Evolutionary conservation across 2,113 vertebrate genomes (phyloP).

Genomic region (Ictalurus punctatus): DNA sequence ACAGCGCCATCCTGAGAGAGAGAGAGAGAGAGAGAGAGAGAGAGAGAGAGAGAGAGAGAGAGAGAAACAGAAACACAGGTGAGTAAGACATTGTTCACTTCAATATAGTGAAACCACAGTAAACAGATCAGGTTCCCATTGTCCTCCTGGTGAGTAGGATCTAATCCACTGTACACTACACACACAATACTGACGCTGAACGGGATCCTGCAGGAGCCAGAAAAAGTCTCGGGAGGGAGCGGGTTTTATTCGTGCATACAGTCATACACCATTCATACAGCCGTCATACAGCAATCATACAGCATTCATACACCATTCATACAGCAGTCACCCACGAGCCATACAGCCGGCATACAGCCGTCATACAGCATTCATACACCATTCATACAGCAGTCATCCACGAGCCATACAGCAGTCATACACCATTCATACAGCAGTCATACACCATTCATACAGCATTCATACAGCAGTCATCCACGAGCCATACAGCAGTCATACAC

Average conservation of each 20-base stretch:
- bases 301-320: not conserved
- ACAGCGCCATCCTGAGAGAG: constrained; percentile 67
- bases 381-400: not conserved
- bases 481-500: not conserved
- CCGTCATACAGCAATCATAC: not conserved
- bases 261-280: not conserved
- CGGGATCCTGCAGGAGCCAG: not conserved
- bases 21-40: constrained; percentile 22
- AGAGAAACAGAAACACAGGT: not conserved
- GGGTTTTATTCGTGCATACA: not conserved
- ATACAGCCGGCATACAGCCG: not conserved
- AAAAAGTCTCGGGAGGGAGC: not conserved
- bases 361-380: not conserved
- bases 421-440: not conserved
- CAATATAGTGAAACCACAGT: not conserved
- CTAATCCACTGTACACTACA: not conserved
- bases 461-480: too few species aligned
- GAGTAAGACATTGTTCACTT: not conserved
- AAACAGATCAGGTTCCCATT: not conserved
- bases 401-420: not conserved
- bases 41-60: not conserved
- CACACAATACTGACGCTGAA: not conserved
- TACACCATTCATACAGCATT: not conserved
- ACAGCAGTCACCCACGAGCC: not conserved
- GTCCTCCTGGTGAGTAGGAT: not conserved